Percentiles rank a stretch among this genome's conserved stretches.
phyloP scores from a whole-genome alignment of 2,888 invertebrate genomes.

The Mythimna impura region DNA sequence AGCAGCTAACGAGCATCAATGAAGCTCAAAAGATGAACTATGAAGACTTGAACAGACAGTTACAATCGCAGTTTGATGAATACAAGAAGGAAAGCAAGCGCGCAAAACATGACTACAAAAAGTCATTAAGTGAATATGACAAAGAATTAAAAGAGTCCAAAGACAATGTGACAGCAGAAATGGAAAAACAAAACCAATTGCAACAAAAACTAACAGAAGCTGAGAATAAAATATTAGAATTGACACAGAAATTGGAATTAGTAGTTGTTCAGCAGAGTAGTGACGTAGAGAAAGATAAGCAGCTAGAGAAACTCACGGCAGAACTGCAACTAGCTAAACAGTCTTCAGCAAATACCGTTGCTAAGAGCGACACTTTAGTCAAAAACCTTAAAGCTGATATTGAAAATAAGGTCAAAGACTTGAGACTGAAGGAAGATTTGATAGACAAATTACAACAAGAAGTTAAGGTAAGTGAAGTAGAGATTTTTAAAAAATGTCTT shows the following conservation, averaged over 20 bases:
- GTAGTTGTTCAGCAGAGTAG: conserved; percentile 82
- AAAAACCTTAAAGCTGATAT: conserved; percentile 82
- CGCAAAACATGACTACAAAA: conserved; percentile 87
- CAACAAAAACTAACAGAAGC: conserved; percentile 81
- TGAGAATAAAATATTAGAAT: conserved; percentile 80
- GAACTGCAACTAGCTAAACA: conserved; percentile 85
- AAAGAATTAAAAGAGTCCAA: conserved; percentile 82
- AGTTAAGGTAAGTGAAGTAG: conserved; percentile 76
- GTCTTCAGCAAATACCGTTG: conserved; percentile 77
- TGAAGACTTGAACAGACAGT: conserved; percentile 86
- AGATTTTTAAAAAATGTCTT: neutral
- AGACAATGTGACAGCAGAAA: conserved; percentile 80
- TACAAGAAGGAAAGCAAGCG: conserved; percentile 87
- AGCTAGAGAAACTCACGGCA: conserved; percentile 83
- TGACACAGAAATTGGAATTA: conserved; percentile 85
- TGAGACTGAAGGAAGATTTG: conserved; percentile 82
- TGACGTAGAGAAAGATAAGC: conserved; percentile 82
- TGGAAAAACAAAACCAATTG: conserved; percentile 81
- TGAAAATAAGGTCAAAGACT: conserved; percentile 82
- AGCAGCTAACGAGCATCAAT: conserved; percentile 84
- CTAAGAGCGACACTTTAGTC: conserved; percentile 80
- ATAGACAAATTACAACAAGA: conserved; percentile 83
- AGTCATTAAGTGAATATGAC: conserved; percentile 90
- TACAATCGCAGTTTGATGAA: conserved; percentile 84
- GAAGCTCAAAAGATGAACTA: conserved; percentile 87